Percentiles rank a stretch among this genome's conserved stretches.
Conservation (phyloP, 1,140 invertebrate species). For the Drosophila navojoa region DNA sequence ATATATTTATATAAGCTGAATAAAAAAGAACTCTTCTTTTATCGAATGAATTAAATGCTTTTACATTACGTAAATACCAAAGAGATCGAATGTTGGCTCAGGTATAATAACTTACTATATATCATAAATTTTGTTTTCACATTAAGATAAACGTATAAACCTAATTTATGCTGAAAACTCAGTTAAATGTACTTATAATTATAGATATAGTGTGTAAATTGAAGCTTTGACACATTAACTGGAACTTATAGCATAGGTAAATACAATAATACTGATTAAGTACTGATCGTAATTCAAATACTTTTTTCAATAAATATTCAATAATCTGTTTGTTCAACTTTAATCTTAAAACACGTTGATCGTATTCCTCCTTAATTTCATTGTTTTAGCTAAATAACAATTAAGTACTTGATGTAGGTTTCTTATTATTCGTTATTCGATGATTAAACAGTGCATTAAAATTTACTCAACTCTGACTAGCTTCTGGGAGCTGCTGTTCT, state of each 20-base stretch:
- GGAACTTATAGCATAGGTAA: constrained; percentile 56
- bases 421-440: constrained; percentile 69
- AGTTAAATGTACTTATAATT: constrained; percentile 21
- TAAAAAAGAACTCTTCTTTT: constrained; percentile 31
- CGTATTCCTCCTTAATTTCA: constrained; percentile 19
- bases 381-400: constrained; percentile 73
- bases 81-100: constrained; percentile 26
- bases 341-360: constrained; percentile 42
- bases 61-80: constrained; percentile 37
- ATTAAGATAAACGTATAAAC: background rate
- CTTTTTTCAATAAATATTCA: constrained; percentile 15
- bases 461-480: constrained; percentile 70
- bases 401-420: constrained; percentile 55
- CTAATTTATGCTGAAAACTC: constrained; percentile 1
- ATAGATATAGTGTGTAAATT: constrained; percentile 14
- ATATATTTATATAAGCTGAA: constrained; percentile 31
- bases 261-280: constrained; percentile 53
- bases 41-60: constrained; percentile 61
- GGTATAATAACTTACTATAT: background rate
- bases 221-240: constrained; percentile 46
- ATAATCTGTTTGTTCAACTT: constrained; percentile 20
- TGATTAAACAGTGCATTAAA: constrained; percentile 84
- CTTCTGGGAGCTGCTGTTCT: constrained; percentile 44
- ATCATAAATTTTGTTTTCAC: constrained; percentile 1
- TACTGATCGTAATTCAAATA: constrained; percentile 43